Conservation (phyloP, 2,888 invertebrate species). For the Caenorhabditis virilis region DNA sequence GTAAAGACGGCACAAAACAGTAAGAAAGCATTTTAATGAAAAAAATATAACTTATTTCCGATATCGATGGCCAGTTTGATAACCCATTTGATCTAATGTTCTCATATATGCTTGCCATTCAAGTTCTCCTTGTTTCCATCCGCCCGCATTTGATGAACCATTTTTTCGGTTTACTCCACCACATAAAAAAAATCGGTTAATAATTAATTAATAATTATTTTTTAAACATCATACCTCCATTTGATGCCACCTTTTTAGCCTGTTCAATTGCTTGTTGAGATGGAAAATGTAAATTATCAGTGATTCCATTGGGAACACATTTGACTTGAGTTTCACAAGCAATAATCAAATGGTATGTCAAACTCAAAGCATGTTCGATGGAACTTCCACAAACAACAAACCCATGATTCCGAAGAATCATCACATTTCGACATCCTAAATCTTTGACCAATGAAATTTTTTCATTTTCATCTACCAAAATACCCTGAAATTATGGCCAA, state of each 20-base stretch:
- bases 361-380: conserved; percentile 94
- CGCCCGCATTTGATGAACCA: conserved; percentile 34
- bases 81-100: conserved; percentile 68
- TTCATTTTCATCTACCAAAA: conserved; percentile 56
- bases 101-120: conserved; percentile 73
- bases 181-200: conserved; percentile 28
- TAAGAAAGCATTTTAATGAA: too few relatives aligned
- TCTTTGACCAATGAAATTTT: conserved; percentile 53
- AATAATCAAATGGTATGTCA: conserved; percentile 81
- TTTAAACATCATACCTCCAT: conserved; percentile 45
- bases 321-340: conserved; percentile 87
- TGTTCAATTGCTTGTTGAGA: conserved; percentile 45
- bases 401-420: conserved; percentile 65
- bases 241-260: conserved; percentile 53
- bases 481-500: conserved; percentile 48
- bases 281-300: conserved; percentile 29
- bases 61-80: conserved; percentile 21
- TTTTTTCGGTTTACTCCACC: conserved; percentile 52
- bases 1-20: too few relatives aligned
- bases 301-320: conserved; percentile 29
- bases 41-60: neutral
- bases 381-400: conserved; percentile 71
- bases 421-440: conserved; percentile 60
- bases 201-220: conserved; percentile 4
- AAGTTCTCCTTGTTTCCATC: conserved; percentile 70